phyloP scores from a whole-genome alignment of 2,797 vertebrate genomes.

The Myotis myotis region DNA sequence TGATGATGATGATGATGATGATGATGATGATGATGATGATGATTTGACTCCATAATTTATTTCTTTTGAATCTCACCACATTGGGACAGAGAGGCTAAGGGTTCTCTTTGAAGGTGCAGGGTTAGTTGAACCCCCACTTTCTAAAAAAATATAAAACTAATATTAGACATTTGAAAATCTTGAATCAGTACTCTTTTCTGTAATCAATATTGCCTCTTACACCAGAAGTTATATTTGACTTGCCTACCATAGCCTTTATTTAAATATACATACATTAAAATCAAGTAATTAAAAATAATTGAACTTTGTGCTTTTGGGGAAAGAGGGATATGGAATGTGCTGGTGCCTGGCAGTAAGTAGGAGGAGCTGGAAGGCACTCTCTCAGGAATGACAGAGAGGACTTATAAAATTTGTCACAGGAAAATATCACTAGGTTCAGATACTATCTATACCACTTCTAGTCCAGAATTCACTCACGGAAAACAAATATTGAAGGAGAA shows the following conservation, averaged over 20 bases:
- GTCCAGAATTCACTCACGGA: not conserved
- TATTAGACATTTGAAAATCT: not conserved
- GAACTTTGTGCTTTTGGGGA: conserved; percentile 42
- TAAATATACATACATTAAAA: conserved; percentile 38
- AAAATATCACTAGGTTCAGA: not conserved
- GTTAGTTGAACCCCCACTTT: not conserved
- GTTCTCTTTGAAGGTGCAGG: not conserved
- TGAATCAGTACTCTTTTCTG: not conserved
- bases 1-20: not conserved
- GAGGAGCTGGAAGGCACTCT: not conserved
- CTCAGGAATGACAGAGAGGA: not conserved
- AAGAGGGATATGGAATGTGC: not conserved
- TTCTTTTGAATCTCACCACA: not conserved
- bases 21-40: not conserved
- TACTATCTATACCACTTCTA: not conserved
- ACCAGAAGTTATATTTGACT: not conserved
- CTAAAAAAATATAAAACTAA: not conserved
- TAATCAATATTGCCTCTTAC: not conserved
- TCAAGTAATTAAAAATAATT: conserved; percentile 42
- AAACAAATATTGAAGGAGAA: conserved; percentile 19
- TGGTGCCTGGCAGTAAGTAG: not conserved
- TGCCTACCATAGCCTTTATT: not conserved
- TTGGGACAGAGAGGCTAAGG: not conserved
- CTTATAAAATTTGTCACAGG: not conserved
- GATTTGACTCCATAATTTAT: not conserved